Percentiles rank a stretch among this genome's conserved stretches.
phyloP scores from a whole-genome alignment of 2,888 invertebrate genomes.

The Caradrina kadenii region DNA sequence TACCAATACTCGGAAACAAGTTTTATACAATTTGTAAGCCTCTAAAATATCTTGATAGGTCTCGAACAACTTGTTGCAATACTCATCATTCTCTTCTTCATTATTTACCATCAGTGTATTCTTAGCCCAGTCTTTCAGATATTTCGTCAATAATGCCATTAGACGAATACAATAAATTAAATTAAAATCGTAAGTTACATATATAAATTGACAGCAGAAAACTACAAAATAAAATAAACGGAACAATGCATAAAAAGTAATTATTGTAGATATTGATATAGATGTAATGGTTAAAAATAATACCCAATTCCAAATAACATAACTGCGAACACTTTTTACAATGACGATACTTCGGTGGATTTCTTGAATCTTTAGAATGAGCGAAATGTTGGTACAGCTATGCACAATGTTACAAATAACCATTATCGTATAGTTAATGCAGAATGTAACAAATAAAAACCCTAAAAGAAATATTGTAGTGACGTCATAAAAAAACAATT shows the following conservation, averaged over 20 bases:
- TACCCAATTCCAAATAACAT: neutral
- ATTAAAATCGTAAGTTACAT: neutral
- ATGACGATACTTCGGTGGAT: neutral
- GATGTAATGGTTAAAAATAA: neutral
- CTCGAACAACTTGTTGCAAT: neutral
- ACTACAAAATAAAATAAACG: neutral
- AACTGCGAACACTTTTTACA: neutral
- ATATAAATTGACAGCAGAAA: neutral
- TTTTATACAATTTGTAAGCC: neutral
- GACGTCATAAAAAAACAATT: neutral
- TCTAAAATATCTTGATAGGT: conserved; percentile 7
- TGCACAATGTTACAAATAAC: neutral
- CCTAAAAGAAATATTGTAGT: neutral
- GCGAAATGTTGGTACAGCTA: neutral
- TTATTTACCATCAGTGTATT: neutral
- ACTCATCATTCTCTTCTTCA: neutral
- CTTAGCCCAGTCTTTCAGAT: neutral
- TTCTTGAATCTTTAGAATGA: neutral
- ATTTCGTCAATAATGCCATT: neutral
- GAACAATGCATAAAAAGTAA: neutral
- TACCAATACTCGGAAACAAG: neutral
- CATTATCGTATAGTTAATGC: neutral
- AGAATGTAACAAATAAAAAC: neutral
- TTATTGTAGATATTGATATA: neutral
- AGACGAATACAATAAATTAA: conserved; percentile 2